phyloP scores from a whole-genome alignment of 2,797 vertebrate species.

The Gallinago stenura region DNA sequence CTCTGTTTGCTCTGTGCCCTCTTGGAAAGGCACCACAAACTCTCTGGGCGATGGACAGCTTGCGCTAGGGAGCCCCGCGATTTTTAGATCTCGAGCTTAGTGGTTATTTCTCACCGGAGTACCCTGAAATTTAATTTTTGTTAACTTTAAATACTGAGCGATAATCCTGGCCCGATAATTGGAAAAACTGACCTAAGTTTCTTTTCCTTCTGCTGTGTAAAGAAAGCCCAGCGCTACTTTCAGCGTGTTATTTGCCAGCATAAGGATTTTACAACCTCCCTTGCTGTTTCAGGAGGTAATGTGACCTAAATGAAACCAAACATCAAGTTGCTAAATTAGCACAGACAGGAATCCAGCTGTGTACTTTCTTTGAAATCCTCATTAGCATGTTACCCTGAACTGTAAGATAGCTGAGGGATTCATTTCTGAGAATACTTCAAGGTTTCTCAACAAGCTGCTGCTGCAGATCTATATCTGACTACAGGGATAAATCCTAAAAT shows the following conservation, averaged over 20 bases:
- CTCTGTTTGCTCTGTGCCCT: neutral
- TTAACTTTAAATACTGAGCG: neutral
- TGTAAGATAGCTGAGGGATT: conserved; percentile 20
- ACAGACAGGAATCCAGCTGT: conserved; percentile 46
- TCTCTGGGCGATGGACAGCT: neutral
- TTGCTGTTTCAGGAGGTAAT: neutral
- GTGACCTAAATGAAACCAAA: conserved; percentile 16
- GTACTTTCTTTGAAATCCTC: conserved; percentile 54
- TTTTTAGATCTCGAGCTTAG: neutral
- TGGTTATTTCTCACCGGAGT: neutral
- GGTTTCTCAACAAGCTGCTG: conserved; percentile 61
- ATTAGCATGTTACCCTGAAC: conserved; percentile 46
- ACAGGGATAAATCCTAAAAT: conserved; percentile 74
- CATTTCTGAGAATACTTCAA: conserved; percentile 72
- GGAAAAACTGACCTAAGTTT: conserved; percentile 45
- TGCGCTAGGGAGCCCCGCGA: neutral
- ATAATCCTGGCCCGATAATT: conserved; percentile 7
- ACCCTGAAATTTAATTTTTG: neutral
- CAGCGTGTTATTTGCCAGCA: neutral
- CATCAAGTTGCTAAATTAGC: neutral
- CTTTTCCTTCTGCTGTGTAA: neutral
- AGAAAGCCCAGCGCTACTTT: neutral
- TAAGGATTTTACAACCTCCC: neutral
- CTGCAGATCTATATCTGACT: conserved; percentile 74
- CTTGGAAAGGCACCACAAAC: neutral